These are phyloP conservation scores for Pachycephala philippinensis DNA, from an alignment of 2,113 vertebrate genomes.

Conservation along the genomic window DNA sequence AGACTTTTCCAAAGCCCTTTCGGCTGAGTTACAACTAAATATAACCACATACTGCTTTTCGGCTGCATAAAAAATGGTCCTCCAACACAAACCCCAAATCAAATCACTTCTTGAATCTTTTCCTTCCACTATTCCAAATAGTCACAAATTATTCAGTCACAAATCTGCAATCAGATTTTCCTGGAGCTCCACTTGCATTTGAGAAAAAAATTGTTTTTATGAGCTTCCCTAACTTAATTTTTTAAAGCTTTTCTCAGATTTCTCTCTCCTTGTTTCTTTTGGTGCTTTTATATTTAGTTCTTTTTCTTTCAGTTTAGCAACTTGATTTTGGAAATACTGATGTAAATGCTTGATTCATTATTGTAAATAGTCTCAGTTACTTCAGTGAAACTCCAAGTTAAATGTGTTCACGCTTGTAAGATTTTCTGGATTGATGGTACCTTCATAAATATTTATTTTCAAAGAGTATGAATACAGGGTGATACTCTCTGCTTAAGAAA, in stretches of 20 bases:
- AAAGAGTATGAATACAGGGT: background rate
- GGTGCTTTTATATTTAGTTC: background rate
- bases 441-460: background rate
- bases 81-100: background rate
- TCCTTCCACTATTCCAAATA: slow-evolving; percentile 2
- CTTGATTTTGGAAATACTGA: background rate
- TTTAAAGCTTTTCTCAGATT: background rate
- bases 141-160: slow-evolving; percentile 19
- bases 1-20: background rate
- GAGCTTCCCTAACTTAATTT: background rate
- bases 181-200: background rate
- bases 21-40: background rate
- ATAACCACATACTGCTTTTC: background rate
- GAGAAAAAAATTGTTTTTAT: slow-evolving; percentile 21
- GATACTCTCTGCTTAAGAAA: background rate
- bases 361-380: background rate
- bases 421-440: background rate
- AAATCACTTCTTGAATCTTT: background rate
- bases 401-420: background rate
- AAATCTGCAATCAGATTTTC: slow-evolving; percentile 42
- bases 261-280: background rate
- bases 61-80: background rate
- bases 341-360: background rate
- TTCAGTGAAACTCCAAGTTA: background rate
- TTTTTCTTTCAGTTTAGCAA: background rate